These are phyloP conservation scores for Rhyzopertha dominica DNA, from an alignment of 1,140 invertebrate species.

Conservation along the genomic window DNA sequence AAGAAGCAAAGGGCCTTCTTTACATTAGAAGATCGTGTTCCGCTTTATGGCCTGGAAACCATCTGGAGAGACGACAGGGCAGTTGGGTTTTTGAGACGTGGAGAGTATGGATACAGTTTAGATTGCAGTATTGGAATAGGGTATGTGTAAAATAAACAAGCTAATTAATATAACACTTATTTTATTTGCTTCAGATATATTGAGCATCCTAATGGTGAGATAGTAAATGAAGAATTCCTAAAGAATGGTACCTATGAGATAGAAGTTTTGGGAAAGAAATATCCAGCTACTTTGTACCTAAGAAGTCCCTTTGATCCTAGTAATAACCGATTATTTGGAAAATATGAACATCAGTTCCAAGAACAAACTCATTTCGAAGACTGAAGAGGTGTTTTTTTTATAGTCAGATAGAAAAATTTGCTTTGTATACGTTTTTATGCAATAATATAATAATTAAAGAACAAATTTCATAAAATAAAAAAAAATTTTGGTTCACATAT, in stretches of 20 bases:
- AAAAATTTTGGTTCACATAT: too few species aligned
- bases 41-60: constrained; percentile 77
- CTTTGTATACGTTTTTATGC: too few species aligned
- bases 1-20: constrained; percentile 70
- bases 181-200: constrained; percentile 49
- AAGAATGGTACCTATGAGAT: constrained; percentile 70
- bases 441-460: too few species aligned
- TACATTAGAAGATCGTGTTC: constrained; percentile 61
- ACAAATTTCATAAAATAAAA: too few species aligned
- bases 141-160: constrained; percentile 41
- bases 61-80: constrained; percentile 71
- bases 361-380: constrained; percentile 45
- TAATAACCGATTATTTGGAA: constrained; percentile 51
- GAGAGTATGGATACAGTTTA: constrained; percentile 71
- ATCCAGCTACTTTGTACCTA: constrained; percentile 63
- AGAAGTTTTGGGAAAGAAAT: constrained; percentile 69
- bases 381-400: constrained; percentile 23
- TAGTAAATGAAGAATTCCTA: constrained; percentile 63
- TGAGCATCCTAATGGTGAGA: constrained; percentile 49
- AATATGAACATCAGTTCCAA: constrained; percentile 41
- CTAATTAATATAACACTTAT: constrained; percentile 1
- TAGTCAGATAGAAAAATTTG: too few species aligned
- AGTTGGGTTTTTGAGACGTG: constrained; percentile 74
- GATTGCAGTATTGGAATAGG: constrained; percentile 65
- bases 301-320: constrained; percentile 77